These are phyloP conservation scores for Trichogramma evanescens DNA, from an alignment of 2,888 invertebrate species.

Conservation along the genomic window DNA sequence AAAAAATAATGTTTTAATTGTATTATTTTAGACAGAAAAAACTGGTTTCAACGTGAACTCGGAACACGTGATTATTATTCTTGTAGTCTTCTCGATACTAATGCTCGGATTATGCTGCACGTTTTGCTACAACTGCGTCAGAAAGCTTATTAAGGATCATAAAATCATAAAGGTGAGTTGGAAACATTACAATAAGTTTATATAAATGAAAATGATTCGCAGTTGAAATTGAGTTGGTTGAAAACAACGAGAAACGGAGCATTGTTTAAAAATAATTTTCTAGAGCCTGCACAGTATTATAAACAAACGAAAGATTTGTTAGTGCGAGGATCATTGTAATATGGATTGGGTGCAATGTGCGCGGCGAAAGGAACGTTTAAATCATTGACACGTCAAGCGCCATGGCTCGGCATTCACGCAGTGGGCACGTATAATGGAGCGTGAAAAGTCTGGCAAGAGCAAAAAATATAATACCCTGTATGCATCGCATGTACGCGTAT, in stretches of 20 bases:
- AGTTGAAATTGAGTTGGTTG: too few species aligned
- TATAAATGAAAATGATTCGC: neutral
- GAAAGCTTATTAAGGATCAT: constrained; percentile 80
- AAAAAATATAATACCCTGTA: constrained; percentile 1
- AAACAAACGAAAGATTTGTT: too few species aligned
- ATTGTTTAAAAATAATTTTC: too few species aligned
- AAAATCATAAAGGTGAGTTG: constrained; percentile 72
- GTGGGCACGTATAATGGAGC: constrained; percentile 12
- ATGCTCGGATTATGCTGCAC: constrained; percentile 83
- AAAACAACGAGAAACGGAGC: too few species aligned
- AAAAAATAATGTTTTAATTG: too few species aligned
- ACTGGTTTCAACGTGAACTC: constrained; percentile 46
- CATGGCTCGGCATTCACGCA: neutral
- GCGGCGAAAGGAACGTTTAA: constrained; percentile 4
- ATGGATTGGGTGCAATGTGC: too few species aligned
- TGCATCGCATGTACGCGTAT: constrained; percentile 16
- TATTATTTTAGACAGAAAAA: constrained; percentile 32
- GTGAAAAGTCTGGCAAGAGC: neutral
- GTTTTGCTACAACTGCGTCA: constrained; percentile 79
- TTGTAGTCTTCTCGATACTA: constrained; percentile 80
- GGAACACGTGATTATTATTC: constrained; percentile 76
- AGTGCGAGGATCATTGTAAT: too few species aligned
- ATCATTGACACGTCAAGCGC: constrained; percentile 8
- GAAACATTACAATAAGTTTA: neutral
- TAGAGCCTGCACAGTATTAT: too few species aligned